Evolutionary conservation across 2,888 invertebrate species (phyloP).

Genomic region (Harpagoxenus sublaevis): DNA sequence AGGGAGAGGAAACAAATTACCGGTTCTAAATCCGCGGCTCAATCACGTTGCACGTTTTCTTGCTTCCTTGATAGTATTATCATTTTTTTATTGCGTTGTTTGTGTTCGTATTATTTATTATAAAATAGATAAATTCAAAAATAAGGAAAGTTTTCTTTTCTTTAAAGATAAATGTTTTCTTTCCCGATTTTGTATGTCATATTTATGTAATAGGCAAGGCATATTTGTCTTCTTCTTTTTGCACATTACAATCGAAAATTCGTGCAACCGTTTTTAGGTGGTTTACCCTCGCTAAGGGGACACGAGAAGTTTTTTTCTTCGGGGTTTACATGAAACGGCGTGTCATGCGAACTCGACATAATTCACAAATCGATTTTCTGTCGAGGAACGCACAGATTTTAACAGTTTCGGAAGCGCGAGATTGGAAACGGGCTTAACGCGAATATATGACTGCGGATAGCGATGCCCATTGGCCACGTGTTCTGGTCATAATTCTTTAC

Average conservation of each 20-base stretch:
- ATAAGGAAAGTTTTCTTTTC: background rate
- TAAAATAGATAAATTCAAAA: background rate
- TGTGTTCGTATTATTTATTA: background rate
- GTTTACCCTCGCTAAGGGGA: background rate
- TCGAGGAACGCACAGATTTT: conserved; percentile 17
- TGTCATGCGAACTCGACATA: conserved; percentile 7
- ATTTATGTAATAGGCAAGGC: background rate
- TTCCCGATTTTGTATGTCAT: background rate
- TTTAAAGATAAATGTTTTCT: background rate
- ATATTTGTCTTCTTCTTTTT: background rate
- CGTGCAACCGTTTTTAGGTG: background rate
- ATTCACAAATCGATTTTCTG: conserved; percentile 42
- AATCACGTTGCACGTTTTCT: background rate
- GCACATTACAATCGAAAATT: background rate
- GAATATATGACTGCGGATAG: conserved; percentile 60
- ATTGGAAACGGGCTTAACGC: conserved; percentile 34
- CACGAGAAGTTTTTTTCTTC: background rate
- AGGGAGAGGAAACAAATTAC: background rate
- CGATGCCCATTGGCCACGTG: conserved; percentile 59
- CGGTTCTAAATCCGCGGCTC: background rate
- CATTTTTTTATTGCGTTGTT: background rate
- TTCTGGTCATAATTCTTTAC: conserved; percentile 57
- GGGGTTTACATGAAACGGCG: background rate
- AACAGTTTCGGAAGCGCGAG: conserved; percentile 37
- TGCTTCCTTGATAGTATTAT: background rate